These are phyloP conservation scores for Epizoanthus ramosus DNA, from an alignment of 92 coral and sea anemone genomes.

Conservation along the genomic window DNA sequence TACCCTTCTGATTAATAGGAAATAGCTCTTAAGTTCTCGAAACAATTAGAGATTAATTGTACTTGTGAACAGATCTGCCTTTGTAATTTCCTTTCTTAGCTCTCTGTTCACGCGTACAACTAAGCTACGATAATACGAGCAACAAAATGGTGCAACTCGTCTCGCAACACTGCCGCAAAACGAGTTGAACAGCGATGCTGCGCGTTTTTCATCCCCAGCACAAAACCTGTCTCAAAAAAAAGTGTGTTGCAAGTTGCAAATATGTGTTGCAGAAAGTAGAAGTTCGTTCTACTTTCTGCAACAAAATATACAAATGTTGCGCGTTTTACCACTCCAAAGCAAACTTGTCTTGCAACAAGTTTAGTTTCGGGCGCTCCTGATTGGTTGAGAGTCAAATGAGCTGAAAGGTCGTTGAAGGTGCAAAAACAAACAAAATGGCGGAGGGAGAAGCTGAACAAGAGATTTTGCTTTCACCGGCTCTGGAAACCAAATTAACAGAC, in stretches of 20 bases:
- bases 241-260: neutral
- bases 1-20: too few relatives aligned
- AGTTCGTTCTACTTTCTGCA: neutral
- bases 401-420: neutral
- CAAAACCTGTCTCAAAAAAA: neutral
- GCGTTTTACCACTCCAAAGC: neutral
- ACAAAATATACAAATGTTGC: neutral
- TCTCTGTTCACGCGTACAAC: too few relatives aligned
- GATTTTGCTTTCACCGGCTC: neutral
- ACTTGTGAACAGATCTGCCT: too few relatives aligned
- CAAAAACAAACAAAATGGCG: neutral
- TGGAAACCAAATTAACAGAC: neutral
- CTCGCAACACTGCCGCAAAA: neutral
- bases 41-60: too few relatives aligned
- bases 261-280: neutral
- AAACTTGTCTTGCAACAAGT: neutral
- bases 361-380: neutral
- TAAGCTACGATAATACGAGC: neutral
- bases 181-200: neutral
- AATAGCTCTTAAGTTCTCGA: too few relatives aligned
- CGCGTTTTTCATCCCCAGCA: neutral
- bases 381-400: neutral
- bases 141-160: neutral
- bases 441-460: neutral
- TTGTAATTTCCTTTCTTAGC: too few relatives aligned